phyloP scores from a whole-genome alignment of 1,140 invertebrate species.

The Maconellicoccus hirsutus region DNA sequence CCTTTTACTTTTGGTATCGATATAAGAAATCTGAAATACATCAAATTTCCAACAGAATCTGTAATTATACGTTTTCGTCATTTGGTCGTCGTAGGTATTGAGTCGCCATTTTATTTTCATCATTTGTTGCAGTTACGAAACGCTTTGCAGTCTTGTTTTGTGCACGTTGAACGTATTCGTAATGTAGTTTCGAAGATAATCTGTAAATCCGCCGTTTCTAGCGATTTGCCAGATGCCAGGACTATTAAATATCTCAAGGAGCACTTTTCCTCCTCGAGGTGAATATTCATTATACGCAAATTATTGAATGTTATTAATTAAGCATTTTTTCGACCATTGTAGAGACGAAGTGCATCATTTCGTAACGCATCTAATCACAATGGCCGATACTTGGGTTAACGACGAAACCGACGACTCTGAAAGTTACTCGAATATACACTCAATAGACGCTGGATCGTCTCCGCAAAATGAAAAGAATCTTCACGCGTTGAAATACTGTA shows the following conservation, averaged over 20 bases:
- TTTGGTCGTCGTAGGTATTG: too few species aligned
- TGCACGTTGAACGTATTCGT: slow-evolving; percentile 12
- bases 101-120: too few species aligned
- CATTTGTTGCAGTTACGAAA: background rate
- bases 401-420: background rate
- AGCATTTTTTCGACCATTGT: too few species aligned
- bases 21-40: background rate
- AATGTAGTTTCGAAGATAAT: background rate
- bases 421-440: background rate
- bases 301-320: too few species aligned
- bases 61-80: too few species aligned
- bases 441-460: background rate
- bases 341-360: slow-evolving; percentile 16
- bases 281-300: background rate
- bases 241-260: slow-evolving; percentile 12
- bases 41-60: background rate
- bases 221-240: background rate
- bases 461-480: background rate
- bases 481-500: background rate
- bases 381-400: slow-evolving; percentile 12
- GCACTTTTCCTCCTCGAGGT: background rate
- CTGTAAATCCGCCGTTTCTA: background rate
- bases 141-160: background rate
- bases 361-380: background rate
- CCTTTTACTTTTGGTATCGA: slow-evolving; percentile 11